Evolutionary conservation across 2,113 vertebrate genomes (phyloP).

Genomic region (Nyctereutes procyonoides): DNA sequence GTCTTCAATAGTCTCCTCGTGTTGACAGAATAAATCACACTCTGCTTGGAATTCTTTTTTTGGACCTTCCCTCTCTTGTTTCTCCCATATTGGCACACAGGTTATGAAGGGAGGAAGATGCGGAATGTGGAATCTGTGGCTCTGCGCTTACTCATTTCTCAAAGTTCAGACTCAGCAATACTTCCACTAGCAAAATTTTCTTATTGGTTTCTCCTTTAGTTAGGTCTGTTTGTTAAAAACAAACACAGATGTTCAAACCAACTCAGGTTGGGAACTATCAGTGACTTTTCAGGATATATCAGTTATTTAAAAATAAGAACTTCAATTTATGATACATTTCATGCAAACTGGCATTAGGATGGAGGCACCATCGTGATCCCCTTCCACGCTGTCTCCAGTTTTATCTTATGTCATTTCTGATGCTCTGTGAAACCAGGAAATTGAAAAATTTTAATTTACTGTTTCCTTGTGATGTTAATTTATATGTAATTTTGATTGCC

Average conservation of each 20-base stretch:
- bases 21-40: not conserved
- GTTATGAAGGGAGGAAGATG: no score
- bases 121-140: accelerated
- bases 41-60: no score
- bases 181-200: not conserved
- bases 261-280: not conserved
- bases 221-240: not conserved
- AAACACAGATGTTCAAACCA: not conserved
- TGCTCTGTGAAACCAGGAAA: not conserved
- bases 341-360: not conserved
- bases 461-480: not conserved
- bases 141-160: not conserved
- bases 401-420: not conserved
- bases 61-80: no score
- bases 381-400: not conserved
- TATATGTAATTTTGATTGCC: not conserved
- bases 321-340: not conserved
- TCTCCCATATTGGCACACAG: accelerated
- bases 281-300: not conserved
- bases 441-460: not conserved
- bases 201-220: not conserved
- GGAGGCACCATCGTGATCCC: not conserved
- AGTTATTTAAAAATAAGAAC: not conserved
- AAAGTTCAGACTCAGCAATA: not conserved
- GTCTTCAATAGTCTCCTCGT: accelerated